Evolutionary conservation across 2,113 vertebrate species (phyloP), one percentile per base, ranked within the genome.

Genomic region (Lates calcarifer): DNA sequence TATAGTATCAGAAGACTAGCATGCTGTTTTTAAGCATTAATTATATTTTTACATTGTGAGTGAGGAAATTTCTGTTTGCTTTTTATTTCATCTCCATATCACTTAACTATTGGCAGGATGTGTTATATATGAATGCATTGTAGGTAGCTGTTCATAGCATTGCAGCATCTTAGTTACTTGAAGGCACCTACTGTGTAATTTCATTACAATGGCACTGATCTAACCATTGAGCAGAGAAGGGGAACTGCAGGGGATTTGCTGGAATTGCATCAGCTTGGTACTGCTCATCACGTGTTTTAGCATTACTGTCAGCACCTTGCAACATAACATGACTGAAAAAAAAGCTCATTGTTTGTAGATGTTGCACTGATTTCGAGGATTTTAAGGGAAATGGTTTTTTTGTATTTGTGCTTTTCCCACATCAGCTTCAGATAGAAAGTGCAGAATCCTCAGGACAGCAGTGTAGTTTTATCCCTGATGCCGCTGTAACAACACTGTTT

Each of bases 191-290:
- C 39, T 15, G 37, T 72, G 39, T 77, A n/a, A 67, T 31, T 81
- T 37, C 63, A 43, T 81, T 79, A n/a, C 43, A 76, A 3, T 47
- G 22, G 13, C n/a, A 51, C 47, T 61, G n/a, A 73, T 35, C 37
- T 28, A 73, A 66, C 51, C 14, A 76, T n/a, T 63, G 24, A 55
- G 55, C n/a, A 37, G 51, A 84, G 89, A 94, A 95, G 89, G 93
- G 95, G 94, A 95, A 96, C 92, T 94, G 87, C 67, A 64, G 86
- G 93, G 90, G 94, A 88, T 79, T 94, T 95, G 90, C 95, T 94
- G 77, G 61, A 87, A 93, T 96, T 96, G 94, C 95, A 95, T 93
- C 93, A 94, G 82, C 77, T 63, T 55, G 76, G 87, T 85, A 63
- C 75, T 79, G 90, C 71, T 90, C 58, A 91, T 94, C 95, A 95